Base-by-base conservation (phyloP, 1,140 invertebrate genomes). In the Aphelenchoides fujianensis region DNA sequence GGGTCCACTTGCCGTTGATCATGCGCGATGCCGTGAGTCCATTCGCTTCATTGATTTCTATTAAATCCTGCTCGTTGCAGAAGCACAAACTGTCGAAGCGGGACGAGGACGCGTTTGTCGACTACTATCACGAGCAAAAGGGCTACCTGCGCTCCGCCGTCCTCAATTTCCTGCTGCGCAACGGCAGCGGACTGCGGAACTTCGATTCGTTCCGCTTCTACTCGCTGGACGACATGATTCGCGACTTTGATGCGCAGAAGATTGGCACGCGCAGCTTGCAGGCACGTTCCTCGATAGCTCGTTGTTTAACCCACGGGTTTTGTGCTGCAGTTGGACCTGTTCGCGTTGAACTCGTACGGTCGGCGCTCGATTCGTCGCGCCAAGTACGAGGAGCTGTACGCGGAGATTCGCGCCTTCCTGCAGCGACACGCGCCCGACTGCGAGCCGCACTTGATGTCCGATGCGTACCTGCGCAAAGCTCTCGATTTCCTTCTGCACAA, bases 21-120 rank as follows among this genome's bases (percentile, higher is more conserved):
- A 86, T 92, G 16, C 94, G 95, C 84, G 80, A 88, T 85, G 91
- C 23, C n/a, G n/a, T n/a, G n/a, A n/a, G n/a, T n/a, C n/a, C n/a
- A n/a, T n/a, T n/a, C 95, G 95, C n/a, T 84, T 79, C 87, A 85
- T 91, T 94, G n/a, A n/a, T n/a, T n/a, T n/a, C n/a, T n/a, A n/a
- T n/a, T n/a, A n/a, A n/a, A n/a, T n/a, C n/a, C n/a, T n/a, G n/a
- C n/a, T n/a, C n/a, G n/a, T n/a, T n/a, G n/a, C n/a, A n/a, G 85
- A 92, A 92, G 3, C 90, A 89, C 0, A 97, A 97, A 87, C 86
- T 98, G 9, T 97, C 94, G 54, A 98, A 98, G 86, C 86, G 95
- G 34, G 92, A 97, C 85, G 90, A 89, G 5, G 92, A 95, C 84
- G 80, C 78, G 5, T 82, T 78, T 63, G 78, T 78, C 7, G 67